Base-by-base conservation (phyloP, 2,113 vertebrate species). In the Takifugu bimaculatus region DNA sequence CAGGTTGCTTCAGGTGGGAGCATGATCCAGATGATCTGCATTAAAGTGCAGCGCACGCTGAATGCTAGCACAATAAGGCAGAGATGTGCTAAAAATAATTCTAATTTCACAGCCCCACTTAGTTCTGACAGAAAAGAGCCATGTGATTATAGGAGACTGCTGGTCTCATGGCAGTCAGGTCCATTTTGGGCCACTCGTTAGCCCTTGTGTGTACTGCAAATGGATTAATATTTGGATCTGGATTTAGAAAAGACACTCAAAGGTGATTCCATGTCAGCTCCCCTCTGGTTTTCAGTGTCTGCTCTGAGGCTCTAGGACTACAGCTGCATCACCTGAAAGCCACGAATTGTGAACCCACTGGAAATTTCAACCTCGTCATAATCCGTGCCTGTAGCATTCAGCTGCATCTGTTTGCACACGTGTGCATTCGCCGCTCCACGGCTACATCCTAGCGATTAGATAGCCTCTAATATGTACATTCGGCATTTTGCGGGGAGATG, bases 391-490 rank as follows among this genome's bases (percentile, higher is more conserved):
- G 61, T 47, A 74, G 76, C 43, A 0, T 52, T 63, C 9, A 72
- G 75, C 85, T 80, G 68, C 76, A 72, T 68, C 47, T 28, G 70
- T 69, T 70, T 72, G 54, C 44, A 13, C 69, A 48, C 79, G 69
- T 74, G 72, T 80, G 61, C 70, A 54, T 71, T 68, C 77, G 75
- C 70, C 69, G 70, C 74, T 79, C 75, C 80, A 79, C 75, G 51
- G 74, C 78, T 80, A 79, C 82, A 63, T 78, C 74, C 64, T 70
- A 69, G 61, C 79, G 74, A 85, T 88, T 75, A 66, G 65, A 13
- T n/a, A 48, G 45, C 5, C 54, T 60, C 60, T 56, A 3, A 32
- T 25, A 13, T 35, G 26, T 27, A 35, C 2, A 3, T n/a, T 29
- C 52, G 4, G 35, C 52, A 11, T 48, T 10, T 42, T 27, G 35